These are phyloP conservation scores for Sphaeridia pumilis DNA, from an alignment of 2,888 invertebrate genomes.

Conservation along the genomic window DNA sequence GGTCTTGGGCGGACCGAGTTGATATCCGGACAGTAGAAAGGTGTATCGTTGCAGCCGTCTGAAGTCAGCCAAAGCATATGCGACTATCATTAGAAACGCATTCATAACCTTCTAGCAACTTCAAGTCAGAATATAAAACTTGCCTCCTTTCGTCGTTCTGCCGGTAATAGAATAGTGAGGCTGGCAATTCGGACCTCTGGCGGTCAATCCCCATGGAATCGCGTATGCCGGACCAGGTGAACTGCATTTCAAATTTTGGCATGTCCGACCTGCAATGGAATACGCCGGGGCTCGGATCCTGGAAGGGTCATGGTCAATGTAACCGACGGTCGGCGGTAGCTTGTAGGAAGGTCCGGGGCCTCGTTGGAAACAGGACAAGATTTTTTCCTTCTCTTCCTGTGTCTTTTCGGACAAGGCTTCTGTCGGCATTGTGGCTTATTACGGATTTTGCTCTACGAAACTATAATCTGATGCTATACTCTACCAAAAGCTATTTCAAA, in stretches of 20 bases:
- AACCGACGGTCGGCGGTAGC: slow-evolving; percentile 53
- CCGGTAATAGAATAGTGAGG: slow-evolving; percentile 16
- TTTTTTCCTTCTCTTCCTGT: slow-evolving; percentile 13
- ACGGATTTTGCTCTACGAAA: too few relatives aligned
- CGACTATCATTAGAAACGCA: background rate
- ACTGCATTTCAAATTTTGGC: background rate
- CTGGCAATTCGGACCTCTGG: slow-evolving; percentile 23
- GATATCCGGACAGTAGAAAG: slow-evolving; percentile 51
- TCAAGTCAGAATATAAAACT: background rate
- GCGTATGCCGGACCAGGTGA: slow-evolving; percentile 30
- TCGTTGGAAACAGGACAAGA: slow-evolving; percentile 8
- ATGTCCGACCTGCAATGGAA: slow-evolving; percentile 14
- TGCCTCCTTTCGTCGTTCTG: background rate
- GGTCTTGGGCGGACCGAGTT: slow-evolving; percentile 47
- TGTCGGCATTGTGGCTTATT: too few relatives aligned
- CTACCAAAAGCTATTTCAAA: too few relatives aligned
- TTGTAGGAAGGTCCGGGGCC: slow-evolving; percentile 56
- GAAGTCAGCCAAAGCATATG: background rate
- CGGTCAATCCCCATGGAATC: slow-evolving; percentile 26
- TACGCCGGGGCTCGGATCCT: slow-evolving; percentile 37
- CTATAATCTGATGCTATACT: too few relatives aligned
- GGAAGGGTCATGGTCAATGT: slow-evolving; percentile 50
- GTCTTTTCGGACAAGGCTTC: too few relatives aligned
- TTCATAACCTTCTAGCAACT: background rate
- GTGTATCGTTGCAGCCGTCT: slow-evolving; percentile 49